phyloP scores from a whole-genome alignment of 1,140 invertebrate species.

The Lutraria rhynchaena region DNA sequence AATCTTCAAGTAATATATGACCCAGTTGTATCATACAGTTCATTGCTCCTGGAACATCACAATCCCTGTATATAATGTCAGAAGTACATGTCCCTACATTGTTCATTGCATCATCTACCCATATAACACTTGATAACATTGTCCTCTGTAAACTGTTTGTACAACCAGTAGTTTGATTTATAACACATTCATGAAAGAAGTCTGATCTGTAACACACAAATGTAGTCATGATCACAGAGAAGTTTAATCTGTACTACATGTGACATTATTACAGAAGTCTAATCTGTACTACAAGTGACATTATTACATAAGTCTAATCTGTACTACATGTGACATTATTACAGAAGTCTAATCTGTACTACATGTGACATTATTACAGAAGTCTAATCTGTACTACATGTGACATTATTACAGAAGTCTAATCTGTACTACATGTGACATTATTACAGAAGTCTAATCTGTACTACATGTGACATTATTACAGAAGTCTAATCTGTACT shows the following conservation, averaged over 20 bases:
- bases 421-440: no score
- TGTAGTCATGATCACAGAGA: not conserved
- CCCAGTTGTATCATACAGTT: not conserved
- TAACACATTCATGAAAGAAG: constrained; percentile 5
- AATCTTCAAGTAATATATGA: not conserved
- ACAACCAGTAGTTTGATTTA: constrained; percentile 2
- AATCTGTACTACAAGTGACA: no score
- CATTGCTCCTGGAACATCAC: not conserved
- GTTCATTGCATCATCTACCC: not conserved
- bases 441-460: no score
- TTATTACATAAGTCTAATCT: no score
- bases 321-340: no score
- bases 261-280: no score
- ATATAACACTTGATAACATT: constrained; percentile 13
- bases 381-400: no score
- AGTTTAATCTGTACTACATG: not conserved
- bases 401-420: no score
- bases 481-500: no score
- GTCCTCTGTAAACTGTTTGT: not conserved
- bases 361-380: no score
- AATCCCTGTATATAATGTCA: not conserved
- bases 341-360: no score
- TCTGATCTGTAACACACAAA: not conserved
- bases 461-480: no score
- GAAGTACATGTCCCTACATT: constrained; percentile 19